Base-by-base conservation (phyloP, 2,797 vertebrate species). In the Peromyscus attwateri region DNA sequence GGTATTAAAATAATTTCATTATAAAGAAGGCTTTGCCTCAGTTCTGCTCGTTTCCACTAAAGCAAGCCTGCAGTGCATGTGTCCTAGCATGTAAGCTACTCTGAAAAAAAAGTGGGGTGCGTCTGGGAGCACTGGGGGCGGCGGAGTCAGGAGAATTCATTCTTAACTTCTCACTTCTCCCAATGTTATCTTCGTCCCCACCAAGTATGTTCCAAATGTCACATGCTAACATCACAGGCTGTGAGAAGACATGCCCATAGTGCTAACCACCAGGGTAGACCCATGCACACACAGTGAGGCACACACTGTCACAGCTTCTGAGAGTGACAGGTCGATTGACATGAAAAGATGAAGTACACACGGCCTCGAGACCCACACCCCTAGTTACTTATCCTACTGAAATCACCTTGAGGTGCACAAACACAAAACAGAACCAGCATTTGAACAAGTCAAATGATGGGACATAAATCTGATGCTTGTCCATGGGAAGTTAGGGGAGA, bases 1-100 rank as follows among this genome's bases (percentile, higher is more conserved):
- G 94, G 91, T 95, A 98, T 98, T 98, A 98, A 98, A 98, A 98
- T 98, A 95, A 97, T 98, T 98, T 98, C 73, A 92, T 77, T 98
- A 98, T 95, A 97, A 98, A 97, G 93, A 76, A 98, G 70, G 19
- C 85, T 98, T 97, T 91, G 91, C 96, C 98, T 95, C 94, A 96
- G 92, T 97, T 96, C 91, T 97, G 92, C 95, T 97, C 92, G 96
- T 95, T 96, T 83, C 96, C 49, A 76, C 77, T 66, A 70, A 93
- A 97, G 89, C 94, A 97, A 98, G 96, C 40, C 93, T 95, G 97
- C 95, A 90, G 70, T 77, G 92, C 96, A 91, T 98, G 94, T 98
- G 96, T 96, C 92, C 90, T 94, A 97, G 98, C 91, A 85, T 29
- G 34, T 14, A 90, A 90, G 82, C 37, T 68, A 83, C 76, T 87